Evolutionary conservation across 1,140 invertebrate species (phyloP), one percentile per base, ranked within the genome.

Genomic region (Euglossa dilemma): DNA sequence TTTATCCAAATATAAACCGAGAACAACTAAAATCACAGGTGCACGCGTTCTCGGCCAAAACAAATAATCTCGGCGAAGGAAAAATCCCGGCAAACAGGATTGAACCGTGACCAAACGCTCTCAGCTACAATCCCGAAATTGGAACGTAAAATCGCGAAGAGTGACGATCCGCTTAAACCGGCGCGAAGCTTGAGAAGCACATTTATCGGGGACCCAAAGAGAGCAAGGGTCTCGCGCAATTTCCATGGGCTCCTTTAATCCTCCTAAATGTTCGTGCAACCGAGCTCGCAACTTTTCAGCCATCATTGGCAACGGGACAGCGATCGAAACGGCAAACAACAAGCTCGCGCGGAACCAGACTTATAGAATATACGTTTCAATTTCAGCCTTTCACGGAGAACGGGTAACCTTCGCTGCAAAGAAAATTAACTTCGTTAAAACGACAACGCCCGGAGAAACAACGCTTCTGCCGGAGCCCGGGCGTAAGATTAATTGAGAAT

Each of bases 381-480:
- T 70, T 59, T 23, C 59, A 52, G 18, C 18, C n/a, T 9, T 20
- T n/a, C n/a, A 0, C 43, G 20, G 50, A 16, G 2, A 45, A 20
- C 23, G 23, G 23, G 36, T 47, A 57, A 70, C 54, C 43, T 50
- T 78, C 76, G 64, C 59, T 45, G 12, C 64, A 54, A 71, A 57
- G 77, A 47, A 79, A 70, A 79, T 79, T 79, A 79, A 59, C 52
- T 71, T 79, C 54, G 77, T 71, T 79, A 79, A 56, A 71, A 79
- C 77, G 69, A 45, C 52, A 56, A 28, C 50, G 36, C 16, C 28
- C 18, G 63, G 12, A 70, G 77, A 36, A 71, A 59, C 77, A 79
- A 70, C 77, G 66, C 23, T 52, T 23, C n/a, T 25, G 7, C 18
- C n/a, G 45, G 5, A 7, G 52, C 7, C 3, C 9, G 16, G 16